Base-by-base conservation (phyloP, 2,888 invertebrate genomes). In the Andrena bicolor region DNA sequence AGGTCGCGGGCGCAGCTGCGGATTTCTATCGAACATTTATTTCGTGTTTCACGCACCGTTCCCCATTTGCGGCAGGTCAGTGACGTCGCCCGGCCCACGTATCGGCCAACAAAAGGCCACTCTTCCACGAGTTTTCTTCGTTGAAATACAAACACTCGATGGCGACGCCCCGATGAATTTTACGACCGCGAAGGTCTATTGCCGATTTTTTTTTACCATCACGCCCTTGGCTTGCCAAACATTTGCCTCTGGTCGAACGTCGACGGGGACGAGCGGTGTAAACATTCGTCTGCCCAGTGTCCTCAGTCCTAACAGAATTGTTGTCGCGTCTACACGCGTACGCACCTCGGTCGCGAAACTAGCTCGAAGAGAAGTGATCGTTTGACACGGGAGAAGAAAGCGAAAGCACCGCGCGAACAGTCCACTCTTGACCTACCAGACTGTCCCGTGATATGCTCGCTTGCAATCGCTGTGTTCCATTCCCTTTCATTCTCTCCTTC, bases 1-100 rank as follows among this genome's bases (percentile, higher is more conserved):
- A 83, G 86, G 85, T 87, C 83, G 88, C 35, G 79, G 71, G 56
- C 78, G 70, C 87, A 80, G 83, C 81, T 82, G 87, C 72, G 80
- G 61, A 83, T 83, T 81, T 85, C 84, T 58, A 72, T 86, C 89
- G 81, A 84, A 72, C 69, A 82, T 88, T 89, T 89, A 75, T 86
- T 83, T 88, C 78, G 85, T 83, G 80, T 81, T 77, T 41, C 82
- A 66, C 71, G 79, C 69, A 87, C 71, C 80, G 84, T 81, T 82
- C 76, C 48, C 86, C 79, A 80, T 83, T 85, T 86, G 84, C 74
- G 86, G 81, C 65, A 88, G 88, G 88, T 89, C 89, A 89, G 88
- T 83, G 83, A 83, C 88, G 86, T 70, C 65, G 48, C 61, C 23
- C 84, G 23, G 71, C 86, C 86, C 84, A 88, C 88, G 89, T 85